Conservation (phyloP, 1,140 invertebrate genomes). For the Ceratina australensis region DNA sequence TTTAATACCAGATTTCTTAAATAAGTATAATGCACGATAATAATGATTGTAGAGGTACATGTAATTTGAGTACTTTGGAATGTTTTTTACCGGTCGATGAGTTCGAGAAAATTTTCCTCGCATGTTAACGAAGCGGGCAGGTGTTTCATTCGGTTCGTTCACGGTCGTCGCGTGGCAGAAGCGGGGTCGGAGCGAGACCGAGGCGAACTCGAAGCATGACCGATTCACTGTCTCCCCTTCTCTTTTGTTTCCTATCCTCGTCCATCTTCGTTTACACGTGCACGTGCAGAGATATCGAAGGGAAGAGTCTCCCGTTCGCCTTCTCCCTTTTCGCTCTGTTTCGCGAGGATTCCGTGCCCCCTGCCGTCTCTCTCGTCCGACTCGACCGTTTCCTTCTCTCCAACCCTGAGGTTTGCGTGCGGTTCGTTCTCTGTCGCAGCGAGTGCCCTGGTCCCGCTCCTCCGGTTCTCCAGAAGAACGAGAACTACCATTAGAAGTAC, state of each 20-base stretch:
- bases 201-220: conserved; percentile 61
- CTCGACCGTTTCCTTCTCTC: conserved; percentile 14
- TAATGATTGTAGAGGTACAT: too few species aligned
- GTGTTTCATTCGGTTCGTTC: conserved; percentile 68
- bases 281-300: conserved; percentile 23
- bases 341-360: not conserved
- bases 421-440: conserved; percentile 31
- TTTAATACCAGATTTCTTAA: too few species aligned
- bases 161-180: conserved; percentile 70
- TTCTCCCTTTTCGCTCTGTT: conserved; percentile 10
- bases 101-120: conserved; percentile 65
- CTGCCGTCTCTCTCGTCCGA: conserved; percentile 9
- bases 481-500: conserved; percentile 75
- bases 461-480: conserved; percentile 63
- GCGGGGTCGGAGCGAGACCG: conserved; percentile 62
- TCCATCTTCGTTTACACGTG: not conserved
- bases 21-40: too few species aligned
- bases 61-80: too few species aligned
- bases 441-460: conserved; percentile 40
- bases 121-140: conserved; percentile 71
- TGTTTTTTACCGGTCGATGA: not conserved
- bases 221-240: conserved; percentile 38
- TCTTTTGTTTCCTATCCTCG: conserved; percentile 14
- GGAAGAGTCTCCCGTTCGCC: conserved; percentile 22
- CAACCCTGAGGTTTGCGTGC: conserved; percentile 1